These are phyloP conservation scores for Lottia scabra DNA, from an alignment of 2,888 invertebrate species.

Conservation along the genomic window DNA sequence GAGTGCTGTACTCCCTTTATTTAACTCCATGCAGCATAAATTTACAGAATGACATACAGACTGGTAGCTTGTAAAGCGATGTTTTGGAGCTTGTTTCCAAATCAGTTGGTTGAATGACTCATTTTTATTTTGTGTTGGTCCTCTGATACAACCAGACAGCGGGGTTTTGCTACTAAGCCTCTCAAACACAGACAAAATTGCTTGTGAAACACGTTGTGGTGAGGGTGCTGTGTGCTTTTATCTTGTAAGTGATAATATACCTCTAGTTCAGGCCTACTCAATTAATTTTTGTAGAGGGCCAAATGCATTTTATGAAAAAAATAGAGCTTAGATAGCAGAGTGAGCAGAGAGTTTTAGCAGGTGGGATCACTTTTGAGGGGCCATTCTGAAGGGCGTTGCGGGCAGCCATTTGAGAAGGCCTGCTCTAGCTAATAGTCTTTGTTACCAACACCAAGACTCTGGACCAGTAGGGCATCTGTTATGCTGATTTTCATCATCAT, in stretches of 20 bases:
- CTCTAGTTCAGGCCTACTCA: too few species aligned
- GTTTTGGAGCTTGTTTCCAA: constrained; percentile 8
- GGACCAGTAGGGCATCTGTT: neutral
- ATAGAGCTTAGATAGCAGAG: too few species aligned
- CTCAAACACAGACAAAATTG: neutral
- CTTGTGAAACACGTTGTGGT: neutral
- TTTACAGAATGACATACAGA: too few species aligned
- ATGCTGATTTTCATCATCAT: neutral
- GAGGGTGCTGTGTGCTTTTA: neutral
- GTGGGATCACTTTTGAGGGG: too few species aligned
- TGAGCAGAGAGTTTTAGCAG: too few species aligned
- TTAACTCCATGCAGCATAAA: too few species aligned
- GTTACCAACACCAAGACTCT: neutral
- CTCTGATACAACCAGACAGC: neutral
- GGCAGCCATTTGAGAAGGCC: too few species aligned
- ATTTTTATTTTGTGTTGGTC: constrained; percentile 4
- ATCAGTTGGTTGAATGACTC: constrained; percentile 4
- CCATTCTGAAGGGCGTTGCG: too few species aligned
- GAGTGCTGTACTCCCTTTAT: too few species aligned
- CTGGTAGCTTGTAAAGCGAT: too few species aligned
- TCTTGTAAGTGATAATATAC: neutral
- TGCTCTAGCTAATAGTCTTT: neutral
- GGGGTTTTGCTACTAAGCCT: neutral
- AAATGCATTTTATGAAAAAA: too few species aligned
- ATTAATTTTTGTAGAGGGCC: too few species aligned